phyloP scores from a whole-genome alignment of 2,888 invertebrate species.

The Adela reaumurella region DNA sequence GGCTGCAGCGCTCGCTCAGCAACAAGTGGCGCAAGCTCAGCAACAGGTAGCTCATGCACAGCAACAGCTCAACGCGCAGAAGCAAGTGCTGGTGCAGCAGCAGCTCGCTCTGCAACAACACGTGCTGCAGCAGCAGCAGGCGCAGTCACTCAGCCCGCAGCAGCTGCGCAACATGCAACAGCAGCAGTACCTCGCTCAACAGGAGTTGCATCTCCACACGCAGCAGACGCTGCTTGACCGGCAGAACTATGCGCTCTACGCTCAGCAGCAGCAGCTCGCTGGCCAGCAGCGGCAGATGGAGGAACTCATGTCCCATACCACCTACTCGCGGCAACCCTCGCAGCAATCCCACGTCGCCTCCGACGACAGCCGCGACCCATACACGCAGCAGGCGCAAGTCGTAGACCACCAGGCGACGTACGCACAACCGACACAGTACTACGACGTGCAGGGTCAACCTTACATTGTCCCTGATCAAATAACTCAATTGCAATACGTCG shows the following conservation, averaged over 20 bases:
- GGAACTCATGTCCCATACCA: constrained; percentile 35
- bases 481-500: constrained; percentile 10
- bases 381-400: too few species aligned
- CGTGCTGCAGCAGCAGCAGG: constrained; percentile 36
- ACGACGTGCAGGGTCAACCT: constrained; percentile 20
- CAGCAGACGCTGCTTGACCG: constrained; percentile 58
- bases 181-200: constrained; percentile 51
- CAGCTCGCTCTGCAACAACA: constrained; percentile 50
- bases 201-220: constrained; percentile 47
- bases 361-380: constrained; percentile 34
- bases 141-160: constrained; percentile 43
- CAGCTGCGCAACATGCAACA: constrained; percentile 41
- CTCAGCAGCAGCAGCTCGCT: constrained; percentile 48
- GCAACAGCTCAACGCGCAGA: constrained; percentile 46
- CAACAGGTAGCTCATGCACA: too few species aligned
- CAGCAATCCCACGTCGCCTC: constrained; percentile 45
- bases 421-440: constrained; percentile 4
- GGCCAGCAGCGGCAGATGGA: constrained; percentile 53
- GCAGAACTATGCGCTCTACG: constrained; percentile 46
- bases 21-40: constrained; percentile 43
- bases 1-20: constrained; percentile 27
- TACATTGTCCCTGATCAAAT: too few species aligned
- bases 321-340: constrained; percentile 42
- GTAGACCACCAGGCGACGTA: too few species aligned
- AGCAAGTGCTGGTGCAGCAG: constrained; percentile 45